These are phyloP conservation scores for Aphidoletes aphidimyza DNA, from an alignment of 2,888 invertebrate species.

Conservation along the genomic window DNA sequence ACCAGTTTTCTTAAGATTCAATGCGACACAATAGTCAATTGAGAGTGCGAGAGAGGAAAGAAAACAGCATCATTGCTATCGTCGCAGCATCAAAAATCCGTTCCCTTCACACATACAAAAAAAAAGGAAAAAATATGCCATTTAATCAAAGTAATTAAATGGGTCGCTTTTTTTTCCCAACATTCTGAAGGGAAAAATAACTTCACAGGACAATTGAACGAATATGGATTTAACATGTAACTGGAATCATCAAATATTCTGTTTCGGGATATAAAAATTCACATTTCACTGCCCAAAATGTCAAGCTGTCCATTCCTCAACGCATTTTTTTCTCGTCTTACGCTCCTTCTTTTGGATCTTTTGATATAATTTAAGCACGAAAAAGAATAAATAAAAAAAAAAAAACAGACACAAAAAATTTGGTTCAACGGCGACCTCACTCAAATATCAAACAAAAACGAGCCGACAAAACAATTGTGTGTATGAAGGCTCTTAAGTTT, in stretches of 20 bases:
- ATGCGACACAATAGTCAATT: no score
- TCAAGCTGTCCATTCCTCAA: no score
- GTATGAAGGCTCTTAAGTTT: conserved; percentile 4
- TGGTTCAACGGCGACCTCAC: conserved; percentile 12
- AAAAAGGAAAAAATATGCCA: background rate
- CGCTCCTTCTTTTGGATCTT: background rate
- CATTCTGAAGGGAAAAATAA: background rate
- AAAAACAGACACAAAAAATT: background rate
- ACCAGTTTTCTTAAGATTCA: background rate
- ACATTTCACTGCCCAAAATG: no score
- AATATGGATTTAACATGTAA: background rate
- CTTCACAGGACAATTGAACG: background rate
- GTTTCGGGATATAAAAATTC: no score
- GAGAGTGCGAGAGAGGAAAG: background rate
- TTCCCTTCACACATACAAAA: background rate
- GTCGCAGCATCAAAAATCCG: background rate
- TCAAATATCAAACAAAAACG: conserved; percentile 16
- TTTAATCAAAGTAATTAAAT: conserved; percentile 47
- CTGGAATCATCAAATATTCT: background rate
- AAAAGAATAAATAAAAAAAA: background rate
- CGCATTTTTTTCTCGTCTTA: no score
- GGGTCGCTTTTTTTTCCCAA: background rate
- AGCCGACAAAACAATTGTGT: background rate
- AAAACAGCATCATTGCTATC: background rate
- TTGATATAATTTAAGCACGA: background rate